Evolutionary conservation across 2,888 invertebrate genomes (phyloP).

Genomic region (Meteorus colon): DNA sequence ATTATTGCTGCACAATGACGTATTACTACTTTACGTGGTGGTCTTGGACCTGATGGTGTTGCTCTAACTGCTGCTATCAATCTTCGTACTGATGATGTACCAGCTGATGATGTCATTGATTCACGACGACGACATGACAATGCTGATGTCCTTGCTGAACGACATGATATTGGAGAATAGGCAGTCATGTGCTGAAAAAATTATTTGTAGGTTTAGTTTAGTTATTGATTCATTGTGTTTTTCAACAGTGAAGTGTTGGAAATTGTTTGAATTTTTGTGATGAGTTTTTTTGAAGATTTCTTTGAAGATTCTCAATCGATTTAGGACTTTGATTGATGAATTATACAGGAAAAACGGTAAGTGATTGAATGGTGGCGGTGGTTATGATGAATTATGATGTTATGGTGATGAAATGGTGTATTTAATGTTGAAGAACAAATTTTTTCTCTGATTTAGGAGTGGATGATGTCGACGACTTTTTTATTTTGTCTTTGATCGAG

Average conservation of each 20-base stretch:
- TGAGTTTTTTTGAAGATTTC: too few species aligned
- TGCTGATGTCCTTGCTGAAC: constrained; percentile 68
- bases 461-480: too few species aligned
- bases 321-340: too few species aligned
- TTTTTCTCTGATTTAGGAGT: too few species aligned
- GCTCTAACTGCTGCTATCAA: constrained; percentile 77
- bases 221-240: too few species aligned
- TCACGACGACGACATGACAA: constrained; percentile 75
- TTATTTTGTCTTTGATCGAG: too few species aligned
- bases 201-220: too few species aligned
- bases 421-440: too few species aligned
- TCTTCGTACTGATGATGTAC: constrained; percentile 81
- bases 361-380: constrained; percentile 24
- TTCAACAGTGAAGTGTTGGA: too few species aligned
- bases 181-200: constrained; percentile 74
- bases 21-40: constrained; percentile 65
- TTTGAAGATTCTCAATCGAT: too few species aligned
- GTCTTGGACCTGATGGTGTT: constrained; percentile 66
- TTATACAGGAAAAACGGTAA: neutral
- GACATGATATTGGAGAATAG: constrained; percentile 78
- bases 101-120: constrained; percentile 76
- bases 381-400: constrained; percentile 6
- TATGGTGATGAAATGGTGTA: neutral
- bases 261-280: too few species aligned
- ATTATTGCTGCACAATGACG: constrained; percentile 72